Base-by-base conservation (phyloP, 2,113 vertebrate species). In the Crotalus viridis region DNA sequence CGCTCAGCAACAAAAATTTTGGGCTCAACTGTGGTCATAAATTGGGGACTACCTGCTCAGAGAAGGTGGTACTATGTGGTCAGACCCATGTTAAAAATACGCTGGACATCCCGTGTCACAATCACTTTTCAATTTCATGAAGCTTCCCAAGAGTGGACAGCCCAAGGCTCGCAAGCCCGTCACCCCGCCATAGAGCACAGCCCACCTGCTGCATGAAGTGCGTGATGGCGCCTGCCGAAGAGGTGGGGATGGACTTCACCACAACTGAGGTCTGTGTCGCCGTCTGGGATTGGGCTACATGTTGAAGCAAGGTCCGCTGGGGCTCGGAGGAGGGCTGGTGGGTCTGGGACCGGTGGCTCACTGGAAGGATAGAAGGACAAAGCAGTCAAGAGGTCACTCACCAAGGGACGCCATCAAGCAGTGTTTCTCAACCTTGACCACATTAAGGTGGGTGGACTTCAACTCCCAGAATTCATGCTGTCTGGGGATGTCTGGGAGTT, bases 141-240 rank as follows among this genome's bases (percentile, higher is more conserved):
- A 5, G 46, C 48, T 51, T 8, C 8, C 48, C 48, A 51, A 51
- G 8, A 51, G 48, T 51, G 48, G 48, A 51, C 48, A 1, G 1
- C 48, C 0, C 48, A 51, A 51, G 48, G 8, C 54, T 6, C 9
- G 10, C 33, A n/a, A 4, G 9, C 33, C n/a, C 0, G 0, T 10
- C 54, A 6, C 7, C 3, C 46, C 17, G 8, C 92, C 93, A 93
- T 94, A 94, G 90, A 94, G 95, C 95, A 94, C 92, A 90, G 97
- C 98, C 94, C 97, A 99, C 99, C 98, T 97, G 97, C 93, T 98
- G 98, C 97, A 98, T 97, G 91, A 98, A 97, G 91, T 98, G 98
- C 13, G 98, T 98, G 92, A 98, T 98, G 19, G 98, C 95, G 9
- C 98, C 97, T 0, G 98, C 97, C 51, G 98, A 97, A 57, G 98